Conservation (phyloP, 2,113 vertebrate species). For the Rhombomys opimus region DNA sequence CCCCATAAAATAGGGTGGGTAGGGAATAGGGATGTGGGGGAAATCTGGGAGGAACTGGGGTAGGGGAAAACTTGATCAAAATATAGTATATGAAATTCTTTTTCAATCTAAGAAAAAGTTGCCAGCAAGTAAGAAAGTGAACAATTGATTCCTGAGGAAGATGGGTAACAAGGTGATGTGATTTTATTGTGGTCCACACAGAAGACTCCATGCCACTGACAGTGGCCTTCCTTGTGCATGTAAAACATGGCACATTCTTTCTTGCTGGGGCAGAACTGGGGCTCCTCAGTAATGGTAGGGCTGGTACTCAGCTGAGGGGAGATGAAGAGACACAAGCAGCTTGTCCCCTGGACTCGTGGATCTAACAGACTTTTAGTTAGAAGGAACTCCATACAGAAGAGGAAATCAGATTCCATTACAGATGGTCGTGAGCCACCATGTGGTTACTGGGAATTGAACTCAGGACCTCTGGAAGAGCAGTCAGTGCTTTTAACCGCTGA, state of each 20-base stretch:
- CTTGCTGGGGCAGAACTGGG: not conserved
- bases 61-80: not conserved
- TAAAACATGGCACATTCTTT: not conserved
- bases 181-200: not conserved
- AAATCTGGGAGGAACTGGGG: not conserved
- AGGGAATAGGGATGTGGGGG: not conserved
- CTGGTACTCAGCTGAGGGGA: not conserved
- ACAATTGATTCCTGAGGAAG: not conserved
- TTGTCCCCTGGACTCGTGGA: not conserved
- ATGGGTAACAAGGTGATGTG: not conserved
- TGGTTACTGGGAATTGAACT: too few species aligned
- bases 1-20: not conserved
- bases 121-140: not conserved
- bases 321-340: not conserved
- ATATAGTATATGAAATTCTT: not conserved
- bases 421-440: too few species aligned
- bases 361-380: not conserved
- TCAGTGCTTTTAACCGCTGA: too few species aligned
- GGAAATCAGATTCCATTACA: too few species aligned
- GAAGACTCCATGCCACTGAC: conserved; percentile 5
- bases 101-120: not conserved
- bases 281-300: not conserved
- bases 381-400: not conserved
- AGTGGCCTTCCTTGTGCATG: not conserved
- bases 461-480: too few species aligned